A percentile compares a stretch with the other conserved stretches of the same genome.
Conservation (phyloP, 2,113 vertebrate species). For the Brachionichthys hirsutus region DNA sequence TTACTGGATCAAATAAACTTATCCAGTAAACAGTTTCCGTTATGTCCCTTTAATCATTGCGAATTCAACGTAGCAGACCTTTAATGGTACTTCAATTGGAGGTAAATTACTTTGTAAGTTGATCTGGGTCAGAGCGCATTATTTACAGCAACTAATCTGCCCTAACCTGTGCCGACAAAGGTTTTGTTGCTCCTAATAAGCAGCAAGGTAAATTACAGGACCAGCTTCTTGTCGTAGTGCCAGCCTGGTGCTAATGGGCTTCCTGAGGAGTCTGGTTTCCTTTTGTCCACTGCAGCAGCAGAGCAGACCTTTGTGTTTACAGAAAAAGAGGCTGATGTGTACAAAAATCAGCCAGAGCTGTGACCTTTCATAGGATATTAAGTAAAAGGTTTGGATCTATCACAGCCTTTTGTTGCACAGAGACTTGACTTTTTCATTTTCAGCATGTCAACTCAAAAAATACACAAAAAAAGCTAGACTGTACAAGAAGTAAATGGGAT, state of each 20-base stretch:
- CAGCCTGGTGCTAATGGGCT: slow-evolving; percentile 20
- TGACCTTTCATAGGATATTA: slow-evolving; percentile 15
- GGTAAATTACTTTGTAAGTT: slow-evolving; percentile 15
- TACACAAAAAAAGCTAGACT: background rate
- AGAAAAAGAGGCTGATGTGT: background rate
- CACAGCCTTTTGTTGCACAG: background rate
- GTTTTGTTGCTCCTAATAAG: slow-evolving; percentile 24
- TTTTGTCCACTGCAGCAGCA: slow-evolving; percentile 6
- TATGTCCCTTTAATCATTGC: background rate
- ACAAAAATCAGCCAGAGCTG: background rate
- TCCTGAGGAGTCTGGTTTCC: slow-evolving; percentile 6
- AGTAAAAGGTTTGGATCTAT: background rate
- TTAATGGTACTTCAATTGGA: slow-evolving; percentile 9
- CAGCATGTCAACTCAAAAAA: background rate
- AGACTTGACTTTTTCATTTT: background rate
- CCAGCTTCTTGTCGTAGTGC: slow-evolving; percentile 4
- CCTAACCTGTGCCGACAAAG: slow-evolving; percentile 51
- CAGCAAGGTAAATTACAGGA: slow-evolving; percentile 30
- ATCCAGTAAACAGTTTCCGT: too few species aligned
- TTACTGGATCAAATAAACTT: too few species aligned
- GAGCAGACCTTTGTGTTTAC: background rate
- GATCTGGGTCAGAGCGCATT: slow-evolving; percentile 50
- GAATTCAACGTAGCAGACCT: slow-evolving; percentile 11
- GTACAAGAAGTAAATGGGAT: background rate
- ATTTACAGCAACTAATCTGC: slow-evolving; percentile 20